These are phyloP conservation scores for Ectemnius continuus DNA, from an alignment of 2,888 invertebrate species.

Conservation along the genomic window DNA sequence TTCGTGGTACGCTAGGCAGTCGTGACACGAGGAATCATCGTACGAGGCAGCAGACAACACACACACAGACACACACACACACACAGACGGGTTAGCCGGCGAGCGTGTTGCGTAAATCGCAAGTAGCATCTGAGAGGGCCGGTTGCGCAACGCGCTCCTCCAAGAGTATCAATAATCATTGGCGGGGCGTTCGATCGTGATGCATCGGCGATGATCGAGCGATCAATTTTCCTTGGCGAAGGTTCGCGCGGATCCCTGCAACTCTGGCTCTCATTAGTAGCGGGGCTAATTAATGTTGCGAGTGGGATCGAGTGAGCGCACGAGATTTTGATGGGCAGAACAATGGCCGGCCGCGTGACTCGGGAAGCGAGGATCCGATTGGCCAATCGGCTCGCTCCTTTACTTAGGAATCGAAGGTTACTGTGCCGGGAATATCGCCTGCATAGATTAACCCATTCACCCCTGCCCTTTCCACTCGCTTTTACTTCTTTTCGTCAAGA, in stretches of 20 bases:
- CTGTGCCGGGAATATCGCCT: neutral
- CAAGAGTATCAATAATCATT: slow-evolving; percentile 8
- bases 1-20: slow-evolving; percentile 45
- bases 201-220: neutral
- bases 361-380: neutral
- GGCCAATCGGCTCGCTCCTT: neutral
- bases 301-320: neutral
- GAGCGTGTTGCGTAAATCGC: slow-evolving; percentile 53
- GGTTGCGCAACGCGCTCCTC: slow-evolving; percentile 28
- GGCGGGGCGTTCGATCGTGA: neutral
- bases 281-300: slow-evolving; percentile 4
- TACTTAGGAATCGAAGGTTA: neutral
- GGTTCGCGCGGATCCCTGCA: neutral
- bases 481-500: too few species aligned
- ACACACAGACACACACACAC: too few species aligned
- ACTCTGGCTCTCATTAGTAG: neutral
- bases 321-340: slow-evolving; percentile 4
- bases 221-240: neutral
- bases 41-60: too few species aligned
- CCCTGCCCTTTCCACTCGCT: too few species aligned
- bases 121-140: slow-evolving; percentile 46
- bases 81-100: slow-evolving; percentile 18
- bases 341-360: neutral
- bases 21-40: slow-evolving; percentile 56
- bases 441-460: too few species aligned